Percentiles rank a stretch among this genome's conserved stretches.
Evolutionary conservation across 2,888 invertebrate genomes (phyloP).

Genomic region (Lithophane ornitopus): DNA sequence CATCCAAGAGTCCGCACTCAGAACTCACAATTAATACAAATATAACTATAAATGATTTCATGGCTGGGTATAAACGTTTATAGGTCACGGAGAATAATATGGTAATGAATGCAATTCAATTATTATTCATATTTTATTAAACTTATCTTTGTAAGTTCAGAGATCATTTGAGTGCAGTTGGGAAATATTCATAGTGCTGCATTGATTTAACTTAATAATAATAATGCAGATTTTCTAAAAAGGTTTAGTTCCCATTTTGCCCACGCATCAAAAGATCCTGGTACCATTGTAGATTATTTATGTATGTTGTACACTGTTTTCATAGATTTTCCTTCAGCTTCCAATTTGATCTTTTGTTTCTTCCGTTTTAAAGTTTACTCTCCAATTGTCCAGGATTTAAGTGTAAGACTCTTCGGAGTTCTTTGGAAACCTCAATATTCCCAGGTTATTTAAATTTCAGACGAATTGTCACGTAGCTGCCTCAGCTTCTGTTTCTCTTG

Average conservation of each 20-base stretch:
- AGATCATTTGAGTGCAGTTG: constrained; percentile 47
- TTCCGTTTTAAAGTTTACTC: not conserved
- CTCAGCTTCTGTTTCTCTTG: not conserved
- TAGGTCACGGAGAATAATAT: constrained; percentile 27
- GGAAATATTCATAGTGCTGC: constrained; percentile 16
- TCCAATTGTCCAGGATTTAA: not conserved
- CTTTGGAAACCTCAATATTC: not conserved
- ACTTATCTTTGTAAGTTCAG: constrained; percentile 42
- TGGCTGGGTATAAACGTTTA: constrained; percentile 33
- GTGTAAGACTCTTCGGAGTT: not conserved
- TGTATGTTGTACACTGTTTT: not conserved
- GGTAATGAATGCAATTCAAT: constrained; percentile 8
- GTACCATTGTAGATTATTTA: not conserved
- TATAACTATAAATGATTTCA: constrained; percentile 45
- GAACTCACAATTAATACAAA: constrained; percentile 36
- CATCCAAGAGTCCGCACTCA: constrained; percentile 55
- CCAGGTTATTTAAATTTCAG: not conserved
- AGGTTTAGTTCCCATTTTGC: not conserved
- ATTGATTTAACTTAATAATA: not conserved
- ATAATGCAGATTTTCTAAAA: not conserved
- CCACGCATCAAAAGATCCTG: not conserved
- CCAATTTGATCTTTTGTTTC: not conserved
- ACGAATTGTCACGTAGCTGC: not conserved
- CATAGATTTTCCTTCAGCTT: not conserved
- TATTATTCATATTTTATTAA: not conserved